Conservation (phyloP, 1,140 invertebrate genomes). For the Oncopodura yosiiana region DNA sequence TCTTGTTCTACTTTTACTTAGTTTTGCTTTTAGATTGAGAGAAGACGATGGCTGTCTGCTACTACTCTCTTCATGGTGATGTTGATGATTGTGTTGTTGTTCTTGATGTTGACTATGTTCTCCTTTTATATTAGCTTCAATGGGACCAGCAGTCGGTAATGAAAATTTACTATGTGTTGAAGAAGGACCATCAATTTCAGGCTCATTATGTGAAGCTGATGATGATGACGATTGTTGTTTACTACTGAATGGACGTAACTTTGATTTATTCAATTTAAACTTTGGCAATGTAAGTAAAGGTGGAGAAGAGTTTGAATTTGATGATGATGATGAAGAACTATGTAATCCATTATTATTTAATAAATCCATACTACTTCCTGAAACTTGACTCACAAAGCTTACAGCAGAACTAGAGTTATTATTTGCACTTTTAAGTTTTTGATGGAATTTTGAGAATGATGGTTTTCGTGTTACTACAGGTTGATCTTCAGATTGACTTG, state of each 20-base stretch:
- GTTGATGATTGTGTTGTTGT: no score
- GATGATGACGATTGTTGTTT: no score
- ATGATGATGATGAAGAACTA: no score
- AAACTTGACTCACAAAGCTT: no score
- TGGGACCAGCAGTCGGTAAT: conserved; percentile 2
- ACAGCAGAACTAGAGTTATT: not conserved
- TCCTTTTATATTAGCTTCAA: no score
- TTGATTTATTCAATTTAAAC: conserved; percentile 16
- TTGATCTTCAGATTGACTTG: conserved; percentile 11
- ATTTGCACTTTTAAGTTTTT: not conserved
- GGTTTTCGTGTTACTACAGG: conserved; percentile 12
- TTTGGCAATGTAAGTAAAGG: no score
- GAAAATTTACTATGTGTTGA: not conserved
- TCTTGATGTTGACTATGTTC: no score
- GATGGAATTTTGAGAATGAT: conserved; percentile 21
- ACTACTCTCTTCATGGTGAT: no score
- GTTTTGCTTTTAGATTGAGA: conserved; percentile 11
- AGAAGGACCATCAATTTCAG: conserved; percentile 15
- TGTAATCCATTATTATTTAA: no score
- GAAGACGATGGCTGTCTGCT: no score
- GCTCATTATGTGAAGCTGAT: conserved; percentile 8
- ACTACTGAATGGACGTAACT: not conserved
- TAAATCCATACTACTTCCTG: no score
- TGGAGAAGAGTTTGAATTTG: no score
- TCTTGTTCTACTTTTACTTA: conserved; percentile 8